Conservation (phyloP, 2,888 invertebrate genomes). For the Lithophane semibrunnea region DNA sequence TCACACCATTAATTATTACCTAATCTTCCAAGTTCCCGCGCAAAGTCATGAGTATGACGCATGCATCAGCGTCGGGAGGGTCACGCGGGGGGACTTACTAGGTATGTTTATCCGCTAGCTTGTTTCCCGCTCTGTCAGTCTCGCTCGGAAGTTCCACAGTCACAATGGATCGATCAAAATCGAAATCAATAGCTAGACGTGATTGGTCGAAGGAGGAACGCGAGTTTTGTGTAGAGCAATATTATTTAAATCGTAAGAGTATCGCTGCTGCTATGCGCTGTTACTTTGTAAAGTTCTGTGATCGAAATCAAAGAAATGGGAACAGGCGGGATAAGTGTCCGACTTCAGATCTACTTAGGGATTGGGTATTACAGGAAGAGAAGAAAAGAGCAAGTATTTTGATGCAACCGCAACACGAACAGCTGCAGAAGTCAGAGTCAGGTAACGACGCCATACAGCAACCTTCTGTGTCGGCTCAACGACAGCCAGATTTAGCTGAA, state of each 20-base stretch:
- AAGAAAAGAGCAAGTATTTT: not conserved
- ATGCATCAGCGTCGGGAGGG: not conserved
- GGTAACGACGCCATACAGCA: not conserved
- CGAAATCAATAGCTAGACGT: not conserved
- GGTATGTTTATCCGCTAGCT: not conserved
- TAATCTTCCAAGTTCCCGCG: not conserved
- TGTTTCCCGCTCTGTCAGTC: slow-evolving; percentile 12
- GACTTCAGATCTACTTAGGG: not conserved
- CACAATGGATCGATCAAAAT: not conserved
- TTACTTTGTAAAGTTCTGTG: not conserved
- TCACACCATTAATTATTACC: slow-evolving; percentile 10
- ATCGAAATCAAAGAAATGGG: not conserved
- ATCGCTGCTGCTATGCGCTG: not conserved
- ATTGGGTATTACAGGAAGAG: slow-evolving; percentile 20
- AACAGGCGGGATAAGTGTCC: not conserved
- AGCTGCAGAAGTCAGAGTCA: not conserved
- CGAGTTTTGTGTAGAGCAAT: slow-evolving; percentile 18
- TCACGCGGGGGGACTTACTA: not conserved
- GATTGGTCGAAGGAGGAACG: slow-evolving; percentile 15
- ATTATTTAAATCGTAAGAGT: not conserved
- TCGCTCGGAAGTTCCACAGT: not conserved
- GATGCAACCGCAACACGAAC: not conserved
- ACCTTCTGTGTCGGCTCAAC: not conserved
- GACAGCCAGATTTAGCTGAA: not conserved
- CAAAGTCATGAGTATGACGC: slow-evolving; percentile 8